A percentile compares a stretch with the other conserved stretches of the same genome.
These are phyloP conservation scores for Apis mellifera DNA, from an alignment of 1,140 invertebrate species.

Conservation along the genomic window DNA sequence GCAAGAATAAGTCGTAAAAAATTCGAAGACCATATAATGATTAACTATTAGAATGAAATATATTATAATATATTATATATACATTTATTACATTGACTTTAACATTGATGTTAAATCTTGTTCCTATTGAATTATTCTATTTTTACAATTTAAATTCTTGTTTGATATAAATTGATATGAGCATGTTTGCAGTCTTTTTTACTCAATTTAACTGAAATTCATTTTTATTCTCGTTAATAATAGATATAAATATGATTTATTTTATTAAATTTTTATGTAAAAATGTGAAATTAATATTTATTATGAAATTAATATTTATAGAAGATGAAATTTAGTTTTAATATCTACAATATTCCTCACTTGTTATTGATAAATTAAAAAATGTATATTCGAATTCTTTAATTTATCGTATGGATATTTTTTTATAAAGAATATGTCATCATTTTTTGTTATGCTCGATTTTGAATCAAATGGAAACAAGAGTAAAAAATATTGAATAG, in stretches of 20 bases:
- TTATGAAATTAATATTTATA: neutral
- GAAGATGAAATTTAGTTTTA: neutral
- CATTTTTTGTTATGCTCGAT: too few species aligned
- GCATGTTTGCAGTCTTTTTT: neutral
- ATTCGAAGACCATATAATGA: too few species aligned
- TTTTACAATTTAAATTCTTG: neutral
- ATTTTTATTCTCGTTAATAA: too few species aligned
- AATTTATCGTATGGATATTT: too few species aligned
- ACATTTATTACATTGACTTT: neutral
- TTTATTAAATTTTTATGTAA: neutral
- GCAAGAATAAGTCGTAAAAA: too few species aligned
- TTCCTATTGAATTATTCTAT: neutral
- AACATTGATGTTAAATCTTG: conserved; percentile 7
- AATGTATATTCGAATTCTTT: too few species aligned
- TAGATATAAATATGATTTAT: neutral
- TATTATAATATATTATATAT: neutral
- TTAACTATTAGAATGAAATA: neutral
- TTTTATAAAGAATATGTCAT: too few species aligned
- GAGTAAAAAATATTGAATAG: too few species aligned
- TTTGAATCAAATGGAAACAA: too few species aligned
- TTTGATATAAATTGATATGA: neutral
- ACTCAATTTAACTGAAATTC: too few species aligned
- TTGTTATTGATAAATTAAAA: too few species aligned
- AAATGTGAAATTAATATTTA: neutral
- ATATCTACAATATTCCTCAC: too few species aligned